Percentiles rank a stretch among this genome's conserved stretches.
Evolutionary conservation across 2,113 vertebrate species (phyloP).

Genomic region (Corythornis madagascariensis): DNA sequence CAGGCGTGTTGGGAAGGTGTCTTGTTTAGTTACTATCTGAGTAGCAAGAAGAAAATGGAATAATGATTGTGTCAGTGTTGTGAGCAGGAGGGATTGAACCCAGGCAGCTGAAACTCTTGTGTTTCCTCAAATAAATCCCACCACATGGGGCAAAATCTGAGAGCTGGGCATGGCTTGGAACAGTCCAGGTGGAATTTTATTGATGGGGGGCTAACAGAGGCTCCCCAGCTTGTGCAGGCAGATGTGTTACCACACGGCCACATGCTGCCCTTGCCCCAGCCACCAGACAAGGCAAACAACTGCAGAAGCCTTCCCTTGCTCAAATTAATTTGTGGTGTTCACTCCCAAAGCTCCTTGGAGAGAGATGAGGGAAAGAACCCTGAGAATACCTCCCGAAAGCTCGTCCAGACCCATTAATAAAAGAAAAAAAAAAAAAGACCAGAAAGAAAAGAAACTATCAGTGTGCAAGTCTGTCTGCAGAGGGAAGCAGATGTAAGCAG

Average conservation of each 20-base stretch:
- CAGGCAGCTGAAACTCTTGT: neutral
- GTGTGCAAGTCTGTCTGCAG: neutral
- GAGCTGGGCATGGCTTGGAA: neutral
- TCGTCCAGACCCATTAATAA: neutral
- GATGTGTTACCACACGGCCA: neutral
- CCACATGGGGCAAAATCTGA: accelerated
- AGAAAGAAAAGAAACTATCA: neutral
- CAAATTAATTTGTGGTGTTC: neutral
- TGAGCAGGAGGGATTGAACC: neutral
- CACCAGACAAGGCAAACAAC: neutral
- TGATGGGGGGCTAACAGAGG: neutral
- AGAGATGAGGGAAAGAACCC: neutral
- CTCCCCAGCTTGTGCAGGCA: neutral
- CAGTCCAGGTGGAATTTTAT: neutral
- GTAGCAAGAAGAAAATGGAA: neutral
- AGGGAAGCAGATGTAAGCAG: constrained; percentile 58
- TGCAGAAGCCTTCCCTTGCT: neutral
- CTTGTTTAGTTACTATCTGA: neutral
- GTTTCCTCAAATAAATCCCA: neutral
- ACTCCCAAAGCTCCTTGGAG: neutral
- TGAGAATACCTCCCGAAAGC: neutral
- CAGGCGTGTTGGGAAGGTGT: neutral
- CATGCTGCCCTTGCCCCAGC: neutral
- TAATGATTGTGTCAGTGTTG: neutral
- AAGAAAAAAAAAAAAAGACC: neutral